Evolutionary conservation across 2,888 invertebrate genomes (phyloP).

Genomic region (Zelleria hepariella): DNA sequence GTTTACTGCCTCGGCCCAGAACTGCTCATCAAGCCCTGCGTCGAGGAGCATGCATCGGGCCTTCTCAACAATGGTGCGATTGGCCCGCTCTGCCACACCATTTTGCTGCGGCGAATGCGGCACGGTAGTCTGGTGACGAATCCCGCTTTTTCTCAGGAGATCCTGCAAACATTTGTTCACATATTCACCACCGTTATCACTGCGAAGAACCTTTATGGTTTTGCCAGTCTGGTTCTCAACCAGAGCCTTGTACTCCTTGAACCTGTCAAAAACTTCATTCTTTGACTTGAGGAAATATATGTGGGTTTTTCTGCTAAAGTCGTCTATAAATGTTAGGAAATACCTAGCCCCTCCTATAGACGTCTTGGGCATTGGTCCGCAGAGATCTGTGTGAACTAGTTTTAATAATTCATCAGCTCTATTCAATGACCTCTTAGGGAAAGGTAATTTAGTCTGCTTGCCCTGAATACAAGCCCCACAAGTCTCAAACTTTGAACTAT

Average conservation of each 20-base stretch:
- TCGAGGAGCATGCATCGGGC: not conserved
- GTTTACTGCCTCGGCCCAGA: not conserved
- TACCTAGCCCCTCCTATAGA: too few relatives aligned
- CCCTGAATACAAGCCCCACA: too few relatives aligned
- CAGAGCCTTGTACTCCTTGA: not conserved
- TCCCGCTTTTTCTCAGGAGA: not conserved
- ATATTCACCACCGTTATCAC: not conserved
- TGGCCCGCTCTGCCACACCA: constrained; percentile 1
- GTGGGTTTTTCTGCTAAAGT: not conserved
- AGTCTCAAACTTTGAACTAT: too few relatives aligned
- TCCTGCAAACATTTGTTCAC: not conserved
- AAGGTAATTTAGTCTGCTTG: too few relatives aligned
- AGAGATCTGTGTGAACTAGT: too few relatives aligned
- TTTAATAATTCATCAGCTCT: too few relatives aligned
- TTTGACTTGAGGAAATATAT: not conserved
- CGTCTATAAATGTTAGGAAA: not conserved
- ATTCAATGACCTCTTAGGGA: too few relatives aligned
- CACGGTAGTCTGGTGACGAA: not conserved
- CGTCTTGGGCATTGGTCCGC: too few relatives aligned
- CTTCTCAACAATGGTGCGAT: not conserved
- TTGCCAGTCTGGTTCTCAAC: not conserved
- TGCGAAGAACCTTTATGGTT: not conserved
- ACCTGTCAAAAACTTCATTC: not conserved
- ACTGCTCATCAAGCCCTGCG: not conserved
- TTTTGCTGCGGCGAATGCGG: constrained; percentile 1